A percentile compares a stretch with the other conserved stretches of the same genome.
These are phyloP conservation scores for Piliocolobus tephrosceles DNA, from an alignment of 2,113 vertebrate species.

Conservation along the genomic window DNA sequence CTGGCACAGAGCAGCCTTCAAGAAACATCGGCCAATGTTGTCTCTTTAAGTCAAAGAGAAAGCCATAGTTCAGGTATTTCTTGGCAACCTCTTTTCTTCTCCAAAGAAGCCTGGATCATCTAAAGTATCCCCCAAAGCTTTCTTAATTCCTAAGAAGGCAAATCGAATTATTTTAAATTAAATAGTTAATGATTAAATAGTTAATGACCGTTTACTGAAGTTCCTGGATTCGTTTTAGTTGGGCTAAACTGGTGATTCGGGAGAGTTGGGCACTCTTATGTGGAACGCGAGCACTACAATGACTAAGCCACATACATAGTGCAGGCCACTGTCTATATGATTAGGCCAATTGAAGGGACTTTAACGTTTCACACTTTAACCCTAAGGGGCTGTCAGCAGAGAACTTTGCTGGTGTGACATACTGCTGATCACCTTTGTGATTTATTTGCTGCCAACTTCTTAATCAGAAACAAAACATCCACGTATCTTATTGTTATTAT, in stretches of 20 bases:
- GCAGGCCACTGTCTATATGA: no score
- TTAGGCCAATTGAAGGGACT: background rate
- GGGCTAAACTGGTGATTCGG: slow-evolving; percentile 32
- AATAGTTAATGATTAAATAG: slow-evolving; percentile 48
- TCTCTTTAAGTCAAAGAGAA: background rate
- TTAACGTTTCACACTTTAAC: background rate
- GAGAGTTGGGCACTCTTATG: background rate
- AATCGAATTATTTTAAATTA: slow-evolving; percentile 17
- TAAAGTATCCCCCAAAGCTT: background rate
- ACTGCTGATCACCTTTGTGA: background rate
- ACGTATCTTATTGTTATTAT: slow-evolving; percentile 25
- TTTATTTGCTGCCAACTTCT: slow-evolving; percentile 40
- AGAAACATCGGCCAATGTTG: background rate
- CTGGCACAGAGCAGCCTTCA: background rate
- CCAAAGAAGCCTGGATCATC: slow-evolving; percentile 1
- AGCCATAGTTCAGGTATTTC: background rate
- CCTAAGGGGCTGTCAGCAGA: background rate
- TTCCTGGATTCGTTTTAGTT: background rate
- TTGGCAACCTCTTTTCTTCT: background rate
- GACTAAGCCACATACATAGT: background rate
- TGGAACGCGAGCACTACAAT: background rate
- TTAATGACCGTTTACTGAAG: slow-evolving; percentile 36
- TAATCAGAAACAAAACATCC: slow-evolving; percentile 3
- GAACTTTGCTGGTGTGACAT: background rate
- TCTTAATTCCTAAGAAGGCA: slow-evolving; percentile 31